phyloP scores from a whole-genome alignment of 2,113 vertebrate genomes.

The Amphiprion ocellaris region DNA sequence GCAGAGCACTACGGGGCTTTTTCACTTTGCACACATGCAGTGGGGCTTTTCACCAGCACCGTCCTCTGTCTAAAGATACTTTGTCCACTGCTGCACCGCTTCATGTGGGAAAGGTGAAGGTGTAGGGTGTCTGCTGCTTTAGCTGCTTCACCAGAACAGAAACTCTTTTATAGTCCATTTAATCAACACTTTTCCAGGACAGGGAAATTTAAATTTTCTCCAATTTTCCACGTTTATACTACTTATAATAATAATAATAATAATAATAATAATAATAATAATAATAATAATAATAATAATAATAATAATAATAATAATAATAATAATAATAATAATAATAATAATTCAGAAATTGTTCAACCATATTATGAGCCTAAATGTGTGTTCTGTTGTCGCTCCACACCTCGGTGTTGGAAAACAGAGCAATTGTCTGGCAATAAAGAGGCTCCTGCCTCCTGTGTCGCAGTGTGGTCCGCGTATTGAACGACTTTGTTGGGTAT shows the following conservation, averaged over 20 bases:
- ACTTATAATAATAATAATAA: background rate
- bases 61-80: slow-evolving; percentile 64
- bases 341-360: background rate
- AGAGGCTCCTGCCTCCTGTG: slow-evolving; percentile 62
- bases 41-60: slow-evolving; percentile 31
- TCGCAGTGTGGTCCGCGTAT: slow-evolving; percentile 85
- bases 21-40: slow-evolving; percentile 63
- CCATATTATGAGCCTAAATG: background rate
- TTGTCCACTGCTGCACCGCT: slow-evolving; percentile 61
- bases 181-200: slow-evolving; percentile 14
- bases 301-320: background rate
- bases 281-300: background rate
- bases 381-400: slow-evolving; percentile 38
- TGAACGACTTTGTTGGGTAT: slow-evolving; percentile 89
- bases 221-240: background rate
- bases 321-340: background rate
- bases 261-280: slow-evolving; percentile 28
- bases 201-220: background rate
- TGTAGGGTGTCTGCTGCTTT: slow-evolving; percentile 57
- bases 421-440: slow-evolving; percentile 52
- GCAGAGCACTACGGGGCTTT: slow-evolving; percentile 70
- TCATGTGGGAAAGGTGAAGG: slow-evolving; percentile 55
- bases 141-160: slow-evolving; percentile 46
- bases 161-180: slow-evolving; percentile 55
- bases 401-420: slow-evolving; percentile 55